Evolutionary conservation across 2,797 vertebrate species (phyloP).

Genomic region (Graptemys geographica): DNA sequence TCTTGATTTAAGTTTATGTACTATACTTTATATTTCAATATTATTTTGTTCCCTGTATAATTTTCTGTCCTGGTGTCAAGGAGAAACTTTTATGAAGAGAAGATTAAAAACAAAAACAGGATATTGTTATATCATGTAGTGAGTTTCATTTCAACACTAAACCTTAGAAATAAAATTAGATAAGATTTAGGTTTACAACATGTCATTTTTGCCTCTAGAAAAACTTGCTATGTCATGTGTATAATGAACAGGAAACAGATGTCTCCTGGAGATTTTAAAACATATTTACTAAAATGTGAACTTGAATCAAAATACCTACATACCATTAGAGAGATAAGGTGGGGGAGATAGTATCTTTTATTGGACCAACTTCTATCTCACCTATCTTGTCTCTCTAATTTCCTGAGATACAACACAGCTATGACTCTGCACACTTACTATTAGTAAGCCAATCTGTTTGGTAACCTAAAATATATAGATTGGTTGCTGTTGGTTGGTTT

Average conservation of each 20-base stretch:
- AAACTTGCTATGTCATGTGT: not conserved
- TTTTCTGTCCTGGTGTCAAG: not conserved
- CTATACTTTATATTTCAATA: not conserved
- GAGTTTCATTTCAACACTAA: not conserved
- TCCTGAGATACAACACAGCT: not conserved
- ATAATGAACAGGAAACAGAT: constrained; percentile 51
- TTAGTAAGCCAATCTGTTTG: not conserved
- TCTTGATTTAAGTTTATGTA: not conserved
- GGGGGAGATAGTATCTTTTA: not conserved
- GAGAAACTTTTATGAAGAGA: not conserved
- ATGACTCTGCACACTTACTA: not conserved
- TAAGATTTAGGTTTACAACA: not conserved
- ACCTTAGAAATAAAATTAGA: not conserved
- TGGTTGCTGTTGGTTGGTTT: not conserved
- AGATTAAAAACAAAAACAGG: not conserved
- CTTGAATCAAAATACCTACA: not conserved
- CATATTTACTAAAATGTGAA: constrained; percentile 29
- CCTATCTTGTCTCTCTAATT: not conserved
- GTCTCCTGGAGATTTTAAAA: constrained; percentile 28
- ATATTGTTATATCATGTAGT: not conserved
- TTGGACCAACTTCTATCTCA: no score
- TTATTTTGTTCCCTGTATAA: not conserved
- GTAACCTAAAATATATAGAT: not conserved
- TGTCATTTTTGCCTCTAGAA: constrained; percentile 25
- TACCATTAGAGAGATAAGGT: not conserved